phyloP scores from a whole-genome alignment of 2,113 vertebrate genomes.

The Vulpes vulpes region DNA sequence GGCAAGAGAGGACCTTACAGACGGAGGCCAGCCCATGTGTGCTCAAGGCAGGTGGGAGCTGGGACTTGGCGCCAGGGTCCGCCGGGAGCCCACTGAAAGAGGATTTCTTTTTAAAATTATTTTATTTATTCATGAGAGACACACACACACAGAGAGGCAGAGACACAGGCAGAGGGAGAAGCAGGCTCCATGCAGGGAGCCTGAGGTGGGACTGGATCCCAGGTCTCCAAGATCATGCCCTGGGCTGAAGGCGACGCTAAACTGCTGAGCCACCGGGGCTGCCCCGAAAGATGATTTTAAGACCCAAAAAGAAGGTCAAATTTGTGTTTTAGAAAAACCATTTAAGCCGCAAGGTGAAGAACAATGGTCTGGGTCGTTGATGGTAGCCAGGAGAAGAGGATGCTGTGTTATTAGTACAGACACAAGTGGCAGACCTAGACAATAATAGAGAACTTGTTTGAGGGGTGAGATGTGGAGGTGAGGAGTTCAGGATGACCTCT shows the following conservation, averaged over 20 bases:
- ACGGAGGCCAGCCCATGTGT: background rate
- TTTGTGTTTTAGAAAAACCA: background rate
- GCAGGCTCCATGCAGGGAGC: too few relatives aligned
- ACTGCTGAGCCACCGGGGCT: too few relatives aligned
- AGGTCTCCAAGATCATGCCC: too few relatives aligned
- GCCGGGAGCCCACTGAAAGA: background rate
- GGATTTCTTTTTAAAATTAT: too few relatives aligned
- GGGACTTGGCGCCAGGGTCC: background rate
- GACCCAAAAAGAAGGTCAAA: background rate
- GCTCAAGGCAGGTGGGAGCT: background rate
- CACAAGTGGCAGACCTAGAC: background rate
- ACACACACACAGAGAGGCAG: too few relatives aligned
- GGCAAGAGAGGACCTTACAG: background rate
- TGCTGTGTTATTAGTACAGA: background rate
- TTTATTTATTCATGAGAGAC: too few relatives aligned
- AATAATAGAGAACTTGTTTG: background rate
- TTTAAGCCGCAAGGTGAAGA: background rate
- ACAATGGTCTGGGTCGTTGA: background rate
- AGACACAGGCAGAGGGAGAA: too few relatives aligned
- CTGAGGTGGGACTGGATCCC: too few relatives aligned
- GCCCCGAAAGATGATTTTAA: background rate
- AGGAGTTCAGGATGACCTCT: background rate
- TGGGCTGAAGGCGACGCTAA: too few relatives aligned
- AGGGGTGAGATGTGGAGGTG: background rate
- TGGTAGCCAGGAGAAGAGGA: background rate